phyloP scores from a whole-genome alignment of 2,113 vertebrate genomes.

The Chaetops frenatus region DNA sequence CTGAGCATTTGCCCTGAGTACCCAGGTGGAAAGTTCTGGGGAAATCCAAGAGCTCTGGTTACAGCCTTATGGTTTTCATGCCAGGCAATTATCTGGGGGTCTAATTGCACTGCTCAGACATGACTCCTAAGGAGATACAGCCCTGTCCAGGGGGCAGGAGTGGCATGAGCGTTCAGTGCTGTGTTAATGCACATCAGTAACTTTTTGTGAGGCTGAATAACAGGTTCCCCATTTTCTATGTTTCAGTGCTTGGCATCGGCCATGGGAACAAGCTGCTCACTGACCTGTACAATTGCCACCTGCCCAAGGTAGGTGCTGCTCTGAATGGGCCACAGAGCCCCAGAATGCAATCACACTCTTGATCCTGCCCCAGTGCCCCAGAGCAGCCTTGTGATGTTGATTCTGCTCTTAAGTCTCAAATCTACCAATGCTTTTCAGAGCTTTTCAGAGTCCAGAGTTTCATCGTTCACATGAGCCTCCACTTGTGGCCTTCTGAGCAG shows the following conservation, averaged over 20 bases:
- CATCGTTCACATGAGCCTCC: rapidly evolving
- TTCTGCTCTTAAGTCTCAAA: background rate
- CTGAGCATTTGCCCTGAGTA: background rate
- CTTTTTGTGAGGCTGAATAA: background rate
- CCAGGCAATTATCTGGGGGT: background rate
- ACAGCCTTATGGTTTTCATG: background rate
- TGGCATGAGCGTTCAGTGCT: rapidly evolving
- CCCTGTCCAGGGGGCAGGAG: background rate
- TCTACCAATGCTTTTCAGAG: background rate
- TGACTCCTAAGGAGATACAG: background rate
- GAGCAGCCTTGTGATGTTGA: rapidly evolving
- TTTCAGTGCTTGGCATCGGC: slow-evolving; percentile 86
- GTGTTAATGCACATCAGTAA: background rate
- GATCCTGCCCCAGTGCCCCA: background rate
- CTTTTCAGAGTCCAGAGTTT: background rate
- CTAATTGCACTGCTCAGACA: background rate
- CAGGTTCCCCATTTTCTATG: background rate
- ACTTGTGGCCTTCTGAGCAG: background rate
- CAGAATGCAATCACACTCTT: rapidly evolving
- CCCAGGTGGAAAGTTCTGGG: background rate
- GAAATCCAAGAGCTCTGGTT: background rate
- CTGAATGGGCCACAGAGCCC: rapidly evolving
- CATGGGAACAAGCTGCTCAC: slow-evolving; percentile 74
- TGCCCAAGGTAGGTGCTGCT: slow-evolving; percentile 78
- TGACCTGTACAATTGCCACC: slow-evolving; percentile 72